Evolutionary conservation across 2,888 invertebrate genomes (phyloP), one percentile per base, ranked within the genome.

Genomic region (Drosophila phalerata): DNA sequence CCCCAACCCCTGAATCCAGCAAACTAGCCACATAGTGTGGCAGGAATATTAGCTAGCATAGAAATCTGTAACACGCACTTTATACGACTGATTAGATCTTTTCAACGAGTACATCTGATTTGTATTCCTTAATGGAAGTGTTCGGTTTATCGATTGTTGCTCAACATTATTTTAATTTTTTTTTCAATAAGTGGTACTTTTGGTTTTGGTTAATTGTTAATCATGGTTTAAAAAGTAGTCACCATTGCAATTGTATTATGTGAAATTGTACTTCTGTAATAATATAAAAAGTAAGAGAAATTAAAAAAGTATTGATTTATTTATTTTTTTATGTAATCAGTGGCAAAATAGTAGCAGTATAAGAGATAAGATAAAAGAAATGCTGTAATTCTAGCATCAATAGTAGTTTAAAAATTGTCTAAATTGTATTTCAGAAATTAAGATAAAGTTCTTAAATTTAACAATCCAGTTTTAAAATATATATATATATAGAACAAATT

Each of bases 31-130:
- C 22, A 22, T 22, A 25, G 6, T 47, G 56, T 28, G 56, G 45
- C 45, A 37, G 45, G 56, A 57, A 57, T 57, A 37, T 45, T 25
- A 56, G 45, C 45, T 32, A 56, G 45, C 34, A 5, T 15, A 2
- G 25, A 34, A 25, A 56, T 37, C 15, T 56, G 45, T 45, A 56
- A 25, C 56, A 56, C 45, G 56, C 56, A 56, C 45, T 56, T 37
- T 45, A 45, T 45, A 17, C 34, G 13, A 32, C 42, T 22, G 55
- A 43, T 55, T 22, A 32, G 22, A 55, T 55, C 55, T 43, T 19
- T 55, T 30, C 6, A 37, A n/a, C n/a, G 37, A 30, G n/a, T 25
- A 37, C 56, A 37, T 8, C 45, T 56, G 56, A 34, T 56, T 56
- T 45, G 56, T 45, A 45, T 56, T 43, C 45, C 22, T 34, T 37